These are phyloP conservation scores for Calephelis perditalis DNA, from an alignment of 2,888 invertebrate species.

Conservation along the genomic window DNA sequence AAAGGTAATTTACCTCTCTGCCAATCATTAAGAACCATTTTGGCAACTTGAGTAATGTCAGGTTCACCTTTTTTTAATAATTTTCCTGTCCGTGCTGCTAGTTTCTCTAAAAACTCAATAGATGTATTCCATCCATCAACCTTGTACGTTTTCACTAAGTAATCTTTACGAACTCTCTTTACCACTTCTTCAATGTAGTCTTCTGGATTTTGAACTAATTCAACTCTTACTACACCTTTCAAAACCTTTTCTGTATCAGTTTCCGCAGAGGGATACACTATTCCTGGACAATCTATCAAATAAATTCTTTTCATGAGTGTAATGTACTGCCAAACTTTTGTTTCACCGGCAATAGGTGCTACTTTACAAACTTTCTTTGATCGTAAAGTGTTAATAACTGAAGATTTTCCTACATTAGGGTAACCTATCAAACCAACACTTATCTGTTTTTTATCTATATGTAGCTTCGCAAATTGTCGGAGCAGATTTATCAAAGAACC, in stretches of 20 bases:
- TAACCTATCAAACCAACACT: constrained; percentile 99
- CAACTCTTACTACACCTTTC: constrained; percentile 98
- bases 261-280: constrained; percentile 98
- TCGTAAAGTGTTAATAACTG: constrained; percentile 96
- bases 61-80: constrained; percentile 98
- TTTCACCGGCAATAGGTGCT: constrained; percentile 98
- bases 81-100: constrained; percentile 92
- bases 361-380: constrained; percentile 99
- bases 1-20: constrained; percentile 98
- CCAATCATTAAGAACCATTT: constrained; percentile 99
- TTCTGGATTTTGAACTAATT: constrained; percentile 95
- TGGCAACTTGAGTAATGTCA: constrained; percentile 90
- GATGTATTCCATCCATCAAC: constrained; percentile 88
- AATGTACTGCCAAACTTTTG: constrained; percentile 99
- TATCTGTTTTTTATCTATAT: constrained; percentile 98
- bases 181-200: constrained; percentile 94
- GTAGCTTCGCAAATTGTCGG: constrained; percentile 96
- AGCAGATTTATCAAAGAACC: constrained; percentile 97
- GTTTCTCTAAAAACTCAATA: constrained; percentile 93
- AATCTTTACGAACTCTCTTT: constrained; percentile 91
- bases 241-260: constrained; percentile 96
- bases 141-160: constrained; percentile 94
- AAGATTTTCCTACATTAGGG: constrained; percentile 99
- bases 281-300: constrained; percentile 98
- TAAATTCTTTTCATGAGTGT: constrained; percentile 98